phyloP scores from a whole-genome alignment of 2,888 invertebrate species.

The Drosophila anceps region DNA sequence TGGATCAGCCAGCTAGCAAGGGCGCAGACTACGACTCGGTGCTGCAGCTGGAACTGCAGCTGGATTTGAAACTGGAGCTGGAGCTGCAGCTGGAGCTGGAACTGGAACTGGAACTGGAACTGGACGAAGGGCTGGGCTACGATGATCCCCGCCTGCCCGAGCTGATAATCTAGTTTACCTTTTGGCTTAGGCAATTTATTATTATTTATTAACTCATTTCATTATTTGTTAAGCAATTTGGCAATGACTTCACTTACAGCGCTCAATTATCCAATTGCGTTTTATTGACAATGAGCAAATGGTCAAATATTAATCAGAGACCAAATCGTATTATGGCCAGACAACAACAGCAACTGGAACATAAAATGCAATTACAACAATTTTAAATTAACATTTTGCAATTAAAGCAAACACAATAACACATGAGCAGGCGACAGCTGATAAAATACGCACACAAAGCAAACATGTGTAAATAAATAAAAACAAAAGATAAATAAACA shows the following conservation, averaged over 20 bases:
- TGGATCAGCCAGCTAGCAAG: neutral
- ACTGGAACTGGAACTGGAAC: neutral
- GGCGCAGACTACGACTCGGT: slow-evolving; percentile 20
- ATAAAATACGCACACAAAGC: slow-evolving; percentile 9
- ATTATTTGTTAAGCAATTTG: slow-evolving; percentile 26
- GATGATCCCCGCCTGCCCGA: slow-evolving; percentile 70
- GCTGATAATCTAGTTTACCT: slow-evolving; percentile 43
- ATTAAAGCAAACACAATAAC: slow-evolving; percentile 43
- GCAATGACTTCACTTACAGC: slow-evolving; percentile 31
- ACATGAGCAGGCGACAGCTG: slow-evolving; percentile 10
- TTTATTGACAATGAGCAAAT: slow-evolving; percentile 39
- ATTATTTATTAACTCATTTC: neutral
- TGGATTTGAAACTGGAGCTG: slow-evolving; percentile 10
- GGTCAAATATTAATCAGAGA: slow-evolving; percentile 48
- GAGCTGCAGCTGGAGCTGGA: slow-evolving; percentile 20
- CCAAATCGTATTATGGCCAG: slow-evolving; percentile 46
- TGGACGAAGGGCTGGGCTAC: slow-evolving; percentile 43
- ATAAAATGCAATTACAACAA: slow-evolving; percentile 69
- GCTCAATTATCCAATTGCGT: slow-evolving; percentile 33
- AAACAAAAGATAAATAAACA: slow-evolving; percentile 35
- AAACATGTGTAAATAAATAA: slow-evolving; percentile 28
- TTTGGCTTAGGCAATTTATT: neutral
- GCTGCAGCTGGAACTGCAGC: slow-evolving; percentile 17
- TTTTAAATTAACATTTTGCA: slow-evolving; percentile 74
- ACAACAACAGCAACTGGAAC: slow-evolving; percentile 12